These are phyloP conservation scores for Clarias pachynema DNA, from an alignment of 2,797 vertebrate genomes.

Conservation along the genomic window DNA sequence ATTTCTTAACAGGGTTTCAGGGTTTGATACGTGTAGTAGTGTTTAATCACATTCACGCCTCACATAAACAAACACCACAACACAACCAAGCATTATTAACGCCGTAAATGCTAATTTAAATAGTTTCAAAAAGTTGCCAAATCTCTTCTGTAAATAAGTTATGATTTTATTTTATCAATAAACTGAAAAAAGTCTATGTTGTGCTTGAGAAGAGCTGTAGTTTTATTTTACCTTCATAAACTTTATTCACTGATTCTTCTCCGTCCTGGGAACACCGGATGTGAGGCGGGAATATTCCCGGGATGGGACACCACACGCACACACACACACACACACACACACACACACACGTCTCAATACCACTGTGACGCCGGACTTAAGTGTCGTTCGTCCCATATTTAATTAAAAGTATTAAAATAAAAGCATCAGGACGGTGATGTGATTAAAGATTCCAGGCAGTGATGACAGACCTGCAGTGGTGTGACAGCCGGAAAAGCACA, in stretches of 20 bases:
- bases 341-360: background rate
- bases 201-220: background rate
- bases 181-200: background rate
- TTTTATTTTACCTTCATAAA: background rate
- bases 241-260: background rate
- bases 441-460: background rate
- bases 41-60: background rate
- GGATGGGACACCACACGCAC: no score
- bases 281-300: background rate
- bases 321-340: no score
- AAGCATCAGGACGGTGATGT: background rate
- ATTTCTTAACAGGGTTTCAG: background rate
- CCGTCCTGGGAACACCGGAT: background rate
- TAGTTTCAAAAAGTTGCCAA: background rate
- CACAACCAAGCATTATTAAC: background rate
- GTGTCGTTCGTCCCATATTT: background rate
- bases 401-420: conserved; percentile 2
- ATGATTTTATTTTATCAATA: conserved; percentile 7
- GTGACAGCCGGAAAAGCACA: conserved; percentile 60
- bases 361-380: background rate
- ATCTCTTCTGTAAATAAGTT: background rate
- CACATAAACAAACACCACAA: background rate
- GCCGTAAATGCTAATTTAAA: background rate
- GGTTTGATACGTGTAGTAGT: background rate
- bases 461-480: background rate